Base-by-base conservation (phyloP, 2,888 invertebrate species). In the Polia nebulosa region DNA sequence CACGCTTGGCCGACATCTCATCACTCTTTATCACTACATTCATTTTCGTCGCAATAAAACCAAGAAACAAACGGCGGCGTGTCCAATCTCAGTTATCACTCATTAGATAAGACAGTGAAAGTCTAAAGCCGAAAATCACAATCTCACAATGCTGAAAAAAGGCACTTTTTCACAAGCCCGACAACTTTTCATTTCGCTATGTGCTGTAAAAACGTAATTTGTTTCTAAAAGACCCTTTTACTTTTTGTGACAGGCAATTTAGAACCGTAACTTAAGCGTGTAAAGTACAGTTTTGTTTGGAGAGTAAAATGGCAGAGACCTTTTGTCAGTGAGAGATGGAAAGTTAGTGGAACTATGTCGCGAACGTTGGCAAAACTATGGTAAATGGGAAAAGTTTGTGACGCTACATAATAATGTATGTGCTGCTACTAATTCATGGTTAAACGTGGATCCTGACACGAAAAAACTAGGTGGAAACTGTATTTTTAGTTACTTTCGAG, bases 171-270 rank as follows among this genome's bases (percentile, higher is more conserved):
- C 76, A 70, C 73, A 69, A 70, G 20, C 64, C 76, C 64, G 69
- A 62, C 80, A 82, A 87, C 84, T 85, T 87, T 87, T 83, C 85
- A 84, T 84, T 83, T 80, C 80, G 64, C 78, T 74, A 79, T 80
- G 78, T 79, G 78, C 80, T 87, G 86, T 87, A 87, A 89, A 89
- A 89, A 86, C 76, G 79, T 87, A 86, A 89, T 88, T 87, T 85
- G 86, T 85, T 75, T 72, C 78, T 72, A 75, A 85, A 80, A 80
- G 78, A 83, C 77, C 80, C 73, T 83, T 82, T 79, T 71, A 72
- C 57, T 65, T 74, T 49, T 25, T 34, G 45, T 53, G 51, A 47
- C 62, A 72, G 56, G 36, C 63, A 44, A 82, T 76, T 67, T 70
- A 62, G 58, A 49, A 60, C 73, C 59, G 59, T 85, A 76, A 56